Base-by-base conservation (phyloP, 2,113 vertebrate genomes). In the Thomomys bottae region DNA sequence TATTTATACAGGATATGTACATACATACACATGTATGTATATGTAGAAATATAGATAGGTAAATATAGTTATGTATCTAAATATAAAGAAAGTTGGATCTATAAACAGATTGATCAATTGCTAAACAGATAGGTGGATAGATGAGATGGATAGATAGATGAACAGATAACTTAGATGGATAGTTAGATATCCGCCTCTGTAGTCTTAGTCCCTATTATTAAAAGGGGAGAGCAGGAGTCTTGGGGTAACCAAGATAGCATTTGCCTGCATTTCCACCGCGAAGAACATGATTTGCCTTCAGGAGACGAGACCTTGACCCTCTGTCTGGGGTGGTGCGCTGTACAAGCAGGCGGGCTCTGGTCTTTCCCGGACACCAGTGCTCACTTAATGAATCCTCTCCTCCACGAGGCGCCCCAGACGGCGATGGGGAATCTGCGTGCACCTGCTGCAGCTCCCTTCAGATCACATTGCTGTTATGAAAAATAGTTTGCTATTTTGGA, bases 401-500 rank as follows among this genome's bases (percentile, higher is more conserved):
- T 89, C 88, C 42, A 20, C 86, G 80, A 7, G 2, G 2, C 59
- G 94, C 96, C 97, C 94, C 98, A 98, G 98, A 97, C 97, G 93
- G 97, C 97, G 96, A 97, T 98, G 98, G 98, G 99, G 97, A 98
- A 98, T 97, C 98, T 97, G 98, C 98, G 98, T 95, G 96, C 98
- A 98, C 98, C 99, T 98, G 98, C 98, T 98, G 98, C 98, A 98
- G 98, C 97, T 98, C 98, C 98, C 98, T 98, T 98, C 98, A 97
- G 98, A 98, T 99, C 99, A 98, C 98, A 98, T 98, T 98, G 98
- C 98, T 97, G 98, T 98, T 98, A 99, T 99, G 99, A 99, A 99
- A 99, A 99, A 99, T 99, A 99, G 99, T 99, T 99, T 99, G 99
- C 99, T 99, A 99, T 99, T 99, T 99, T 99, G 98, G 99, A 99